phyloP scores from a whole-genome alignment of 37 sponge, comb jelly and placozoan genomes.

The Theonella swinhoei region DNA sequence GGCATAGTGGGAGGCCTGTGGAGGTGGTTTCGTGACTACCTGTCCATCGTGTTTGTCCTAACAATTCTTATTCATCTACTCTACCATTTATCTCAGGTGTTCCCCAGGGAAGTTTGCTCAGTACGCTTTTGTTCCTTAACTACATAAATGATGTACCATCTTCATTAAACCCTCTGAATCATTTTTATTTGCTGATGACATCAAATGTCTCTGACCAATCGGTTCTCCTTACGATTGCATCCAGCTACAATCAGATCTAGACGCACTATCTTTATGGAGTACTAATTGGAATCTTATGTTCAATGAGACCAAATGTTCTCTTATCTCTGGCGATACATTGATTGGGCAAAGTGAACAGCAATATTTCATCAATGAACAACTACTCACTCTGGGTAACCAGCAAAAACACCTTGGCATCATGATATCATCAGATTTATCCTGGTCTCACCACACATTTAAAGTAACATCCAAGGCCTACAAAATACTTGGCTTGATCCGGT shows the following conservation, averaged over 20 bases:
- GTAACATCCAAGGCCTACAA: too few relatives aligned
- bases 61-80: not conserved
- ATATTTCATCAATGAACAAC: not conserved
- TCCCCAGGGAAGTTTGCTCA: slow-evolving; percentile 37
- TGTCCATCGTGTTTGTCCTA: not conserved
- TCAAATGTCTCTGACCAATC: not conserved
- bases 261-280: too few relatives aligned
- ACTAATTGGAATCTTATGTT: not conserved
- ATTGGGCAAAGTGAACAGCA: not conserved
- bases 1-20: not conserved
- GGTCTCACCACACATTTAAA: too few relatives aligned
- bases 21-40: slow-evolving; percentile 5
- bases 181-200: too few relatives aligned
- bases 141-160: slow-evolving; percentile 13
- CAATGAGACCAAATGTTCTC: slow-evolving; percentile 2
- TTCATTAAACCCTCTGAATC: not conserved
- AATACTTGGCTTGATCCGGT: too few relatives aligned
- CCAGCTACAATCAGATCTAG: too few relatives aligned
- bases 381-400: not conserved
- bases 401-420: too few relatives aligned
- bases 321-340: not conserved
- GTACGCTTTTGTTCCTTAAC: not conserved
- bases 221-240: not conserved
- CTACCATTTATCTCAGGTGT: too few relatives aligned
- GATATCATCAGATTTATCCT: too few relatives aligned